Percentiles rank a stretch among this genome's conserved stretches.
These are phyloP conservation scores for Scelioninae gen. 2 DNA, from an alignment of 2,888 invertebrate genomes.

Conservation along the genomic window DNA sequence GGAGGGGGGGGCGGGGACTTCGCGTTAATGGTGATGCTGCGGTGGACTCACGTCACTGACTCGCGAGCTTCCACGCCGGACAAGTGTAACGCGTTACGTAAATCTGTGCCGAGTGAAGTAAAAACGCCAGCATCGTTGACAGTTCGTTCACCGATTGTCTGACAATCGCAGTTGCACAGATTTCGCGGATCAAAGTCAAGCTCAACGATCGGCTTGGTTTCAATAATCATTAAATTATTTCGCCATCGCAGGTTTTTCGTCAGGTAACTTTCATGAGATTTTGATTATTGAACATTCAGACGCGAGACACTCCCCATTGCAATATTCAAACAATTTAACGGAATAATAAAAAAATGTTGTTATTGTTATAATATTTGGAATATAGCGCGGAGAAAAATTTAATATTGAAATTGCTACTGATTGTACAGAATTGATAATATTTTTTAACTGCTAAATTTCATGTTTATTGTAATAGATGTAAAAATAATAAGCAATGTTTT, in stretches of 20 bases:
- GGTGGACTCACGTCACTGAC: conserved; percentile 64
- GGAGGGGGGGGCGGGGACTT: conserved; percentile 42
- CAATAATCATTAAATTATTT: conserved; percentile 1
- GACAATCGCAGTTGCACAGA: neutral
- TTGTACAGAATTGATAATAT: too few relatives aligned
- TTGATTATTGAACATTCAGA: too few relatives aligned
- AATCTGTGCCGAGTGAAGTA: conserved; percentile 29
- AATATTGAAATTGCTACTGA: too few relatives aligned
- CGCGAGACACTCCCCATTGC: too few relatives aligned
- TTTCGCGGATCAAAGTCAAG: conserved; percentile 3
- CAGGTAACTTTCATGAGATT: too few relatives aligned
- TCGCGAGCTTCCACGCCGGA: conserved; percentile 61
- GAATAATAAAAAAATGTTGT: too few relatives aligned
- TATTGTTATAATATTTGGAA: too few relatives aligned
- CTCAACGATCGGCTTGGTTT: neutral
- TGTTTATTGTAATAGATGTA: too few relatives aligned
- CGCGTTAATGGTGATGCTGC: conserved; percentile 55
- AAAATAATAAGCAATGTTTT: too few relatives aligned
- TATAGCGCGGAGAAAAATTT: too few relatives aligned
- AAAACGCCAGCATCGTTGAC: conserved; percentile 30
- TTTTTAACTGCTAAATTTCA: too few relatives aligned
- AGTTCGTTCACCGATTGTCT: conserved; percentile 28
- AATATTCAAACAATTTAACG: too few relatives aligned
- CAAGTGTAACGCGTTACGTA: conserved; percentile 46
- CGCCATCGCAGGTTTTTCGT: neutral